Conservation (phyloP, 2,888 invertebrate species). For the Cephus runcator region DNA sequence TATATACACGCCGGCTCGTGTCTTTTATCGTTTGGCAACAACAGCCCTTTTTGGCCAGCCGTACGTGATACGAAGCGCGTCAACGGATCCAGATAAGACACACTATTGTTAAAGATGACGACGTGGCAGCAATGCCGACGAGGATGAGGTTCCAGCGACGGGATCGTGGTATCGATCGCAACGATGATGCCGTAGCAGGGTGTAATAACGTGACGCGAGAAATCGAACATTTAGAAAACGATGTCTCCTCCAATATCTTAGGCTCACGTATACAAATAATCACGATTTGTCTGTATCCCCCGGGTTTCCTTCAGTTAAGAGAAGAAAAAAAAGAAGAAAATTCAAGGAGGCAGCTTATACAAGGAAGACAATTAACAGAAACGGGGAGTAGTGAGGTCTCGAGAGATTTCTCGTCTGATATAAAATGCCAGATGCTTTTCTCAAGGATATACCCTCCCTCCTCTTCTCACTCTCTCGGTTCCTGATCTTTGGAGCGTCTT, state of each 20-base stretch:
- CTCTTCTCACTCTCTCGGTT: not conserved
- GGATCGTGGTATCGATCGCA: not conserved
- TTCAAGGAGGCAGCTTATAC: not conserved
- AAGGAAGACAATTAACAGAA: not conserved
- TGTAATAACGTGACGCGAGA: not conserved
- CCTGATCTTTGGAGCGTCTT: not conserved
- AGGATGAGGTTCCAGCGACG: not conserved
- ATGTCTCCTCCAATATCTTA: not conserved
- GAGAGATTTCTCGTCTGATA: not conserved
- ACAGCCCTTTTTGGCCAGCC: not conserved
- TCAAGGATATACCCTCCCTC: not conserved
- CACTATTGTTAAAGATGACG: not conserved
- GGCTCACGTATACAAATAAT: not conserved
- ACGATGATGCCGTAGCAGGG: not conserved
- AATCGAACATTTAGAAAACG: not conserved
- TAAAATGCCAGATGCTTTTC: not conserved
- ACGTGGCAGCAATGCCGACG: not conserved
- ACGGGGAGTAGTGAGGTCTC: not conserved
- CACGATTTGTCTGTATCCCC: not conserved
- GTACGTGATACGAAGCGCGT: not conserved
- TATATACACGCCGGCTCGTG: not conserved
- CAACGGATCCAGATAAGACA: not conserved
- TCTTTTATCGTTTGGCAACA: not conserved
- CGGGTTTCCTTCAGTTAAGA: not conserved
- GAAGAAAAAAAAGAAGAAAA: not conserved